phyloP scores from a whole-genome alignment of 1,140 invertebrate species.

The Zaprionus lachaisei region DNA sequence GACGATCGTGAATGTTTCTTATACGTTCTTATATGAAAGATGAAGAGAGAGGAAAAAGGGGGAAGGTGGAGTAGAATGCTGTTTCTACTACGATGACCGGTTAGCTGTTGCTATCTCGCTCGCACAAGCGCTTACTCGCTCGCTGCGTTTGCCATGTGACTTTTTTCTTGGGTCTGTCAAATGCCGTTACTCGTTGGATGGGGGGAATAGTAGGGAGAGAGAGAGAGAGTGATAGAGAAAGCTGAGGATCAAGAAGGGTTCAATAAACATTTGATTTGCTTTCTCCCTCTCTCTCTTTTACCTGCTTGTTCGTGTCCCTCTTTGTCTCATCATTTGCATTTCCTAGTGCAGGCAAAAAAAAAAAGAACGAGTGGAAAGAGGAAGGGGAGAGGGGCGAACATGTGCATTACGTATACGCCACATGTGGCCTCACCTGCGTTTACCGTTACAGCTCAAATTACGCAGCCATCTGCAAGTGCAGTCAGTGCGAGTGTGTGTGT shows the following conservation, averaged over 20 bases:
- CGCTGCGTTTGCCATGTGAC: constrained; percentile 37
- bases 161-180: constrained; percentile 28
- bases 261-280: constrained; percentile 53
- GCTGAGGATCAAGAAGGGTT: constrained; percentile 10
- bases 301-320: background rate
- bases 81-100: constrained; percentile 33
- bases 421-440: constrained; percentile 31
- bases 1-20: constrained; percentile 16
- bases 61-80: constrained; percentile 8
- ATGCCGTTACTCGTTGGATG: constrained; percentile 43
- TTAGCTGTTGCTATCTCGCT: background rate
- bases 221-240: background rate
- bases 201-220: background rate
- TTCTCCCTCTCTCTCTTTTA: background rate
- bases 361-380: background rate
- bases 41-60: background rate
- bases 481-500: background rate
- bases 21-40: background rate
- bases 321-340: constrained; percentile 14
- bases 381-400: background rate
- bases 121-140: background rate
- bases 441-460: constrained; percentile 54
- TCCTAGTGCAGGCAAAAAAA: constrained; percentile 7
- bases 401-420: constrained; percentile 53
- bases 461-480: constrained; percentile 14